Base-by-base conservation (phyloP, 2,113 vertebrate genomes). In the Myotis yumanensis region DNA sequence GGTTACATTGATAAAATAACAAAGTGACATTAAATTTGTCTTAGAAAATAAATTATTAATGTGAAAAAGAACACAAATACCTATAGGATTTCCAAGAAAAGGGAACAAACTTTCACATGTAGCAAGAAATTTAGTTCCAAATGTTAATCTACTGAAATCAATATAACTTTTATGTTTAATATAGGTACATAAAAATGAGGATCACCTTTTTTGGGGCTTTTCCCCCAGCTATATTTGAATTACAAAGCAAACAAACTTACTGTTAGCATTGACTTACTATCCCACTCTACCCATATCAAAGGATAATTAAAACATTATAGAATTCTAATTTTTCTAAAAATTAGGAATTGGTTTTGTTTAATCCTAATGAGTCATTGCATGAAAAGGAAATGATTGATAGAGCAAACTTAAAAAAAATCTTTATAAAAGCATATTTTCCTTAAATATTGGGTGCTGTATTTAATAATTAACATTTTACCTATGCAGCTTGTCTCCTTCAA, bases 291-390 rank as follows among this genome's bases (percentile, higher is more conserved):
- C 80, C 16, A 40, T 84, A 84, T 79, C 32, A 54, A 52, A 68
- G 4, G 23, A 59, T 86, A 52, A 83, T 40, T 32, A 95, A 95
- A 86, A 93, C 51, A 62, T 81, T 87, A 66, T 40, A 59, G 3
- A 87, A 93, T 85, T 88, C 7, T 90, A 82, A 51, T 37, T 97
- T 95, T 97, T 91, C 22, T 89, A 30, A 81, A 91, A 76, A 89
- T 88, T 89, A 92, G 40, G 4, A 87, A 75, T 86, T 92, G 32
- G 77, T 57, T 95, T 94, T 94, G 17, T 76, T 89, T 72, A 90
- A 48, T 8, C 2, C 51, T 37, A 30, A 79, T 52, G 66, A 95
- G 87, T 69, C 40, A 77, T n/a, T 57, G 16, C 30, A 90, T 68
- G 35, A 75, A 91, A 83, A 91, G 30, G 22, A 92, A 4, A 95